Conservation (phyloP, 2,113 vertebrate species). For the Chlorocebus sabaeus region DNA sequence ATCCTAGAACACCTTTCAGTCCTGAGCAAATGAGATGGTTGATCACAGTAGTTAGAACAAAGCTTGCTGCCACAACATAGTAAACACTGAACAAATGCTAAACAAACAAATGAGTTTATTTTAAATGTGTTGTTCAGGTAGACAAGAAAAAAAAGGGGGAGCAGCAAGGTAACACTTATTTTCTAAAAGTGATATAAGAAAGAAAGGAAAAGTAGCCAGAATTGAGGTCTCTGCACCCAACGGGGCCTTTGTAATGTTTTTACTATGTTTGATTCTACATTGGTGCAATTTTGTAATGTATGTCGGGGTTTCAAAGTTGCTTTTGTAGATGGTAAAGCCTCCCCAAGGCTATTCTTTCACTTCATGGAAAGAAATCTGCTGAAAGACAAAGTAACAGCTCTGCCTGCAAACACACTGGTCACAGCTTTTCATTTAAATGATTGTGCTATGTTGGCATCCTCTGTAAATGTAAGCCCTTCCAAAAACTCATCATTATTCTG, state of each 20-base stretch:
- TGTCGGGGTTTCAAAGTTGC: background rate
- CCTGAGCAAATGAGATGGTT: background rate
- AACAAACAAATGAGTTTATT: background rate
- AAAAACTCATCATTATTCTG: background rate
- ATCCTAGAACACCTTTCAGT: background rate
- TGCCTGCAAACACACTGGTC: background rate
- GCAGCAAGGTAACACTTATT: background rate
- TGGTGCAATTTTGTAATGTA: background rate
- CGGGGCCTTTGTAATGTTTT: background rate
- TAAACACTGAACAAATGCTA: background rate
- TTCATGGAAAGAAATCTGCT: background rate
- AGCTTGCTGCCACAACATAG: background rate
- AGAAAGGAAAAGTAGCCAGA: background rate
- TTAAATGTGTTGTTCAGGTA: background rate
- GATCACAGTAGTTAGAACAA: background rate
- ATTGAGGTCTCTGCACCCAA: background rate
- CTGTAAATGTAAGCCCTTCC: background rate
- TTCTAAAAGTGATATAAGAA: background rate
- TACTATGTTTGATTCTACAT: background rate
- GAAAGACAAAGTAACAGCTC: background rate
- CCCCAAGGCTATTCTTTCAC: background rate
- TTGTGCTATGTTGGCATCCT: background rate
- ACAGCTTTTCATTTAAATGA: background rate
- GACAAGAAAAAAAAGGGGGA: background rate
- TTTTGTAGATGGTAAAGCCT: background rate